Conservation (phyloP, 2,113 vertebrate species). For the Alligator sinensis region DNA sequence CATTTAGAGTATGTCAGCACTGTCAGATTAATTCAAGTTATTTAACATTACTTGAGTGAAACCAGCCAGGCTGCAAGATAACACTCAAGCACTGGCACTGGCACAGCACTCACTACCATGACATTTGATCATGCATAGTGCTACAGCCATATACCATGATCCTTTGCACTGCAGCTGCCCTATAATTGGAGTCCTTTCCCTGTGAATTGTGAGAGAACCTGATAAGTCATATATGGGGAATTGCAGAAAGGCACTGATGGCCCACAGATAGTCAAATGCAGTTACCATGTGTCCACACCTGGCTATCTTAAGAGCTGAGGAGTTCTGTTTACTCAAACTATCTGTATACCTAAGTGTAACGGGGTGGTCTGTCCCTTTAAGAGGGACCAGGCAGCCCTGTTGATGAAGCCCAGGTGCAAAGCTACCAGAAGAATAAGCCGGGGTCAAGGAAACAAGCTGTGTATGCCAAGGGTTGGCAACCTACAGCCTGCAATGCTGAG, state of each 20-base stretch:
- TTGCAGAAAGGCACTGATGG: not conserved
- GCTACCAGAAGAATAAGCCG: too few species aligned
- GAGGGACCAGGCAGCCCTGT: too few species aligned
- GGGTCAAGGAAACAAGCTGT: too few species aligned
- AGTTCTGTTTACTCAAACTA: too few species aligned
- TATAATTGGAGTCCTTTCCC: not conserved
- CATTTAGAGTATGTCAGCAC: not conserved
- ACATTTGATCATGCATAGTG: not conserved
- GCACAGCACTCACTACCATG: rapidly evolving
- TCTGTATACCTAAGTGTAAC: too few species aligned
- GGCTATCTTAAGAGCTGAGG: not conserved
- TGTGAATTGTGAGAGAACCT: rapidly evolving
- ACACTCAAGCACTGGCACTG: not conserved
- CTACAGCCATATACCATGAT: not conserved
- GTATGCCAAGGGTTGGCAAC: too few species aligned
- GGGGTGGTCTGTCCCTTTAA: too few species aligned
- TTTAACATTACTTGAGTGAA: not conserved
- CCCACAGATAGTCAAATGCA: rapidly evolving
- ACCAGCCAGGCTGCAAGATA: not conserved
- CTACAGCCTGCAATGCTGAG: too few species aligned
- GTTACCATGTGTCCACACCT: not conserved
- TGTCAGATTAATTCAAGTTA: not conserved
- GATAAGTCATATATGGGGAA: rapidly evolving
- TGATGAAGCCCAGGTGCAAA: too few species aligned
- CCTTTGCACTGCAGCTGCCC: rapidly evolving